Evolutionary conservation across 2,113 vertebrate species (phyloP).

Genomic region (Ia io): DNA sequence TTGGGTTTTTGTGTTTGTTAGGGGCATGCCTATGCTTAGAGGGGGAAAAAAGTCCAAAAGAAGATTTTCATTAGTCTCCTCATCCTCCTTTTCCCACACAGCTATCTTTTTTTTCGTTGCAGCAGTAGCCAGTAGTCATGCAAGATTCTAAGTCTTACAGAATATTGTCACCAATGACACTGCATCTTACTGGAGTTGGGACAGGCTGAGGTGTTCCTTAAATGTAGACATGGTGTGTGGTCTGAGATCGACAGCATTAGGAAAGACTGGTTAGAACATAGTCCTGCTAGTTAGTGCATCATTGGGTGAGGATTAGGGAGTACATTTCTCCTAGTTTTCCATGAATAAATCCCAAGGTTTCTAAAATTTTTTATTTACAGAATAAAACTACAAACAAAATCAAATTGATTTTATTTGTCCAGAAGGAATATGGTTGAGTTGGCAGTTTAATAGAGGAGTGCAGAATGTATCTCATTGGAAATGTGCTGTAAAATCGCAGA

Average conservation of each 20-base stretch:
- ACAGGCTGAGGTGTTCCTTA: background rate
- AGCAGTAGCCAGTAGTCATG: conserved; percentile 20
- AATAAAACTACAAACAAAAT: conserved; percentile 39
- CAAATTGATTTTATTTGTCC: conserved; percentile 45
- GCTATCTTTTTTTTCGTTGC: background rate
- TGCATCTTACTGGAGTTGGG: background rate
- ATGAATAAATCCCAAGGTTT: background rate
- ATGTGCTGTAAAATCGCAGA: conserved; percentile 40
- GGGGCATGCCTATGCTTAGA: conserved; percentile 58
- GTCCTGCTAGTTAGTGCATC: background rate
- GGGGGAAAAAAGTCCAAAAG: background rate
- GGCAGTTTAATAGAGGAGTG: conserved; percentile 59
- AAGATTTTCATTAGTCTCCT: background rate
- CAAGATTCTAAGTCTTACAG: background rate
- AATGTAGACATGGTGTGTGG: background rate
- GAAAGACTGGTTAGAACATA: conserved; percentile 19
- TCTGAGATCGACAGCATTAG: conserved; percentile 35
- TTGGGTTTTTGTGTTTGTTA: conserved; percentile 69
- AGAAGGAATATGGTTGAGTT: conserved; percentile 14
- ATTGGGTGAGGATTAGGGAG: background rate
- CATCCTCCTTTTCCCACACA: background rate
- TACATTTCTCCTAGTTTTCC: background rate
- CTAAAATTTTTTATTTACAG: conserved; percentile 52
- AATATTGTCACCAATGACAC: background rate
- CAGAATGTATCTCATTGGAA: conserved; percentile 45